Evolutionary conservation across 2,113 vertebrate species (phyloP), one percentile per base, ranked within the genome.

Genomic region (Erinaceus europaeus): DNA sequence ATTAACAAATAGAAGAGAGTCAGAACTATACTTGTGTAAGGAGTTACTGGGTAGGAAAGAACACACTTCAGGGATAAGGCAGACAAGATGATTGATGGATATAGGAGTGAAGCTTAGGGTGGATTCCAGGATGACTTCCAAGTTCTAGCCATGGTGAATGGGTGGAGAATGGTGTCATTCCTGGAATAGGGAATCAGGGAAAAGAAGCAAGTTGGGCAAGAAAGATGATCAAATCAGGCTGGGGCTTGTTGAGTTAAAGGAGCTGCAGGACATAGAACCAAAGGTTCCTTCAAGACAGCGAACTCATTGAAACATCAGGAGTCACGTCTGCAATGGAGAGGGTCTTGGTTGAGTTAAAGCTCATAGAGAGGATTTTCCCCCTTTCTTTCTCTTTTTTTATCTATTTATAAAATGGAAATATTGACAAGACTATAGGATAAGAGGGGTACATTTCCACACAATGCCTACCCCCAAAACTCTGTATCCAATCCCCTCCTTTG

Each of bases 151-250:
- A 9, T 14, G 38, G 71, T 78, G 73, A 46, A 65, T 87, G 53
- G 61, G 75, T 82, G 40, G 61, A 73, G 88, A 74, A 84, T 21
- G 44, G 17, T 82, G 50, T 93, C 88, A 93, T 94, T 94, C 95
- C 92, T 89, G 67, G 94, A 94, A 79, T 38, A 65, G 57, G 87
- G 91, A 95, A 94, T 40, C 14, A 21, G 83, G 50, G 68, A 82
- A 69, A 53, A 76, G 38, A 29, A 90, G 90, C 90, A 80, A 86
- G 87, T 90, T 62, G 52, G 74, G 42, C 94, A 94, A 55, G 78
- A 78, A 94, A 84, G 44, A 52, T 32, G 44, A 81, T 62, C 27
- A 4, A 17, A 57, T 94, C 94, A 94, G 74, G 94, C 87, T 92
- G n/a, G 48, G 72, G 88, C 88, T 92, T 94, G 94, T 71, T 38